Base-by-base conservation (phyloP, 2,113 vertebrate species). In the Elephantulus edwardii region DNA sequence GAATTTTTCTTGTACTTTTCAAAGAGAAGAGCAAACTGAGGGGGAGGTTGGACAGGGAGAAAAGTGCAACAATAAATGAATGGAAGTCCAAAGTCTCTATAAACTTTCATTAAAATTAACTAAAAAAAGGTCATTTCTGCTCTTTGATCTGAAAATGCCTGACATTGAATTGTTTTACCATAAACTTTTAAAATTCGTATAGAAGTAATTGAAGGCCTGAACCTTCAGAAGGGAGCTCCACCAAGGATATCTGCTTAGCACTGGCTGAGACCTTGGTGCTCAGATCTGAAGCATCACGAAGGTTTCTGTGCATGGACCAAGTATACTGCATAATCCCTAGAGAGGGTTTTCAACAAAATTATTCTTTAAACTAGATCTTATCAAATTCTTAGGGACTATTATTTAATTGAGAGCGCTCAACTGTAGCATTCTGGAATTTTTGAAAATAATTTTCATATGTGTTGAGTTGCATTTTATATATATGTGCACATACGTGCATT, bases 401-500 rank as follows among this genome's bases (percentile, higher is more conserved):
- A 26, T 62, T 11, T 74, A 40, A 19, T 77, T 85, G 30, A 28
- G 56, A 86, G 16, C 5, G 40, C 26, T 50, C 10, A 71, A 7
- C 22, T 50, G 66, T 38, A 60, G 24, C 33, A 54, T 2, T 46
- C 40, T 56, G 20, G 33, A 89, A 68, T 68, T 86, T 42, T 84
- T 80, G 77, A n/a, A 74, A 52, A 40, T 66, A 1, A 28, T 52
- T 80, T 86, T 58, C 30, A 40, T 14, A 5, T 79, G 8, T 28
- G 9, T 48, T 80, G 76, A 77, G 38, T 71, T 90, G 7, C n/a
- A 52, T 35, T 58, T 3, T 64, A n/a, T 40, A 19, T 24, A 5
- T 38, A 9, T 35, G 7, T 28, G 26, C 19, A 28, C 1, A 7
- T 81, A 9, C 44, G 6, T 33, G 0, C 33, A 0, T 8, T 30